Base-by-base conservation (phyloP, 2,797 vertebrate species). In the Lophius americanus region DNA sequence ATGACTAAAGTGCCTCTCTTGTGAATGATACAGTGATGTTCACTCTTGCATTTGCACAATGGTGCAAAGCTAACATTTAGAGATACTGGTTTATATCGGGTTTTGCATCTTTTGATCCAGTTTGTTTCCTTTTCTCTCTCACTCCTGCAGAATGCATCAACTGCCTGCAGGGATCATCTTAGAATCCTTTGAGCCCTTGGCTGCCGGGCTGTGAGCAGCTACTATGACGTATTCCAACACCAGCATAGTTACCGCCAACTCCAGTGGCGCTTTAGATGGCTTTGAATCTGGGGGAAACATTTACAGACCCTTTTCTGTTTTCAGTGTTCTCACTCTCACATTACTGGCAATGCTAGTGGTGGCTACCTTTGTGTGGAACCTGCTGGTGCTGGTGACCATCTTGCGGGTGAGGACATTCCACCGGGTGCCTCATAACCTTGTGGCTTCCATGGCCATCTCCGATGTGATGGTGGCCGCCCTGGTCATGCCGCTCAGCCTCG, bases 401-500 rank as follows among this genome's bases (percentile, higher is more conserved):
- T 83, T 98, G 60, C 92, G 96, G 2, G 98, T 99, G 35, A 94
- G 96, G 69, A 95, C 95, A 2, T 98, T 99, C 83, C 98, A 99
- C 85, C 92, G 98, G 0, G 97, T 98, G 43, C 98, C 98, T 6
- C 97, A 99, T 91, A 98, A 98, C 91, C 88, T 99, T 64, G 97
- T 98, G 85, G 98, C 96, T 0, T 99, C 98, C 61, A 96, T 98
- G 97, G 98, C 98, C 55, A 81, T 96, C 65, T 98, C 98, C 0
- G 98, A 99, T 0, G 96, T 97, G 75, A 96, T 99, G 95, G 98
- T 99, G 78, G 98, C 98, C 0, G 95, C 94, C 0, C 88, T 99
- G 50, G 98, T 98, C 80, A 98, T 99, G 98, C 98, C 98, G 0
- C 95, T 99, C 37, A 97, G 97, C 77, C 86, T 99, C 61, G 96